Base-by-base conservation (phyloP, 2,888 invertebrate genomes). In the Heteropelma amictum region DNA sequence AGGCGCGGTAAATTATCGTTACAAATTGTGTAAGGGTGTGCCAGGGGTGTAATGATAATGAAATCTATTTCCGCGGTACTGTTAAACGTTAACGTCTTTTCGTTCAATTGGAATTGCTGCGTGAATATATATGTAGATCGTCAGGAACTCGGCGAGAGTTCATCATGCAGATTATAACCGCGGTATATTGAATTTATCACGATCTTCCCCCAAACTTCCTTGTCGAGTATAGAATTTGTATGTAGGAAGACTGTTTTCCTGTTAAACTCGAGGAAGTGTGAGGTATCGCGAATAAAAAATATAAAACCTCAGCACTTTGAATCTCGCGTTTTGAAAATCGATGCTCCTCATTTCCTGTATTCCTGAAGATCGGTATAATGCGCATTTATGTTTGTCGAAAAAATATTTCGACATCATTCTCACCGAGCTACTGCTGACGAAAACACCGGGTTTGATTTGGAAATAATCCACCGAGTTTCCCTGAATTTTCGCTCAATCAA, bases 11-110 rank as follows among this genome's bases (percentile, higher is more conserved):
- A 17, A 53, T n/a, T 7, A 61, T 28, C 33, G 61, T 30, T 40
- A 28, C 23, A 28, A 28, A 49, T n/a, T n/a, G n/a, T n/a, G 53
- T 14, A 30, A 47, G 53, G 53, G 61, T 54, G 54, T 70, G 47
- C 63, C 70, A 38, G 49, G 54, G 23, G 45, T 19, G 28, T 45
- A 63, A 61, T 45, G 63, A 17, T 61, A 45, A 63, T 63, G 35
- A 26, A 35, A 54, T 63, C 47, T 54, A 38, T 35, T 30, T n/a
- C n/a, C n/a, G n/a, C n/a, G 2, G 38, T 19, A 38, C 35, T 19
- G 8, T n/a, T 8, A 3, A 5, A 53, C 35, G 10, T 2, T 4
- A 1, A 51, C 14, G 14, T 38, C n/a, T 8, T n/a, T 28, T 8
- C 33, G 19, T 35, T 10, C n/a, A 33, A 10, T 8, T 35, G 23